Evolutionary conservation across 2,113 vertebrate genomes (phyloP), one percentile per base, ranked within the genome.

Genomic region (Leptocoma aspasia): DNA sequence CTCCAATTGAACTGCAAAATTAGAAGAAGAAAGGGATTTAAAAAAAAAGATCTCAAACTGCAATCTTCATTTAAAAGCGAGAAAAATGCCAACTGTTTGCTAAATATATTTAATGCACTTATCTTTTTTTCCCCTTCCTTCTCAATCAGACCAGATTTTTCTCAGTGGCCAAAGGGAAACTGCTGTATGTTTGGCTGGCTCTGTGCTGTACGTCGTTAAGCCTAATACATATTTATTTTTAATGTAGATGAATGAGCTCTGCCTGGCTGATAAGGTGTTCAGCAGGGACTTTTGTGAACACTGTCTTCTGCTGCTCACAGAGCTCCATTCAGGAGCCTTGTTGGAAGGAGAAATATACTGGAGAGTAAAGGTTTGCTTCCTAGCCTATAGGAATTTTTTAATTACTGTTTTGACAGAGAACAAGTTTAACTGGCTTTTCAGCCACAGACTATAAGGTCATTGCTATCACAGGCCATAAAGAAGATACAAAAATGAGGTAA

Each of bases 401-500:
- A 97, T 97, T 95, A 95, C 79, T 63, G 33, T 97, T 97, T 97
- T 97, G 96, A 95, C 93, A 97, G 94, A 84, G 96, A 97, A 86
- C 93, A 92, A 96, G 94, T 94, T 97, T 86, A 95, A 90, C 96
- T 72, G 87, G 94, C 93, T 94, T 89, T 94, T 94, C 90, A 93
- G 15, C 95, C 89, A 83, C 82, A 39, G 82, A 75, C 63, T 96
- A 23, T 97, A 97, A 97, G 96, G 97, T 97, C 97, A 97, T 85
- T 82, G 91, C 93, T 96, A 95, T 96, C 93, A 89, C 94, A 93
- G 64, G 47, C 96, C 79, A 84, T 96, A 96, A 97, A 97, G 95
- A 97, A 97, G 95, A 96, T 95, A 96, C 96, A 97, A 94, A 96
- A 96, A 96, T 89, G 96, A 96, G 92, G 95, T 86, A 95, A 94